These are phyloP conservation scores for Hydrolagus affinis DNA, from an alignment of 2,113 vertebrate species.

Conservation along the genomic window DNA sequence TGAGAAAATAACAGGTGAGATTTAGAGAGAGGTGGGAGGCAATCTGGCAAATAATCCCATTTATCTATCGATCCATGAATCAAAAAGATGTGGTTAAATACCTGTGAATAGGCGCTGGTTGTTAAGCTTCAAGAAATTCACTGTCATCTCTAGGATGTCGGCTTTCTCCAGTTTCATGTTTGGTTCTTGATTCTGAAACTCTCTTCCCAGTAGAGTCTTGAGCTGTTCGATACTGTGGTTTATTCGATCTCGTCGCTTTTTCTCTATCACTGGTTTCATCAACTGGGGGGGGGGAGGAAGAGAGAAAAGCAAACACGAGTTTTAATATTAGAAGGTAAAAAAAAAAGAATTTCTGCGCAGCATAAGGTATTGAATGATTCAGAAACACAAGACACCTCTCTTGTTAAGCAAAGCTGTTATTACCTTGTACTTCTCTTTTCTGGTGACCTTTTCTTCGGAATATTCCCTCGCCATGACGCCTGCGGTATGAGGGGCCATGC, in stretches of 20 bases:
- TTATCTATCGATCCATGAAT: neutral
- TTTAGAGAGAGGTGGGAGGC: neutral
- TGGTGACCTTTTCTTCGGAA: neutral
- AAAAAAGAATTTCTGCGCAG: no score
- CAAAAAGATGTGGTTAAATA: slow-evolving; percentile 22
- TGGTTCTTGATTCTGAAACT: slow-evolving; percentile 50
- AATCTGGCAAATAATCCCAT: slow-evolving; percentile 5
- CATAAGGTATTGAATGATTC: neutral
- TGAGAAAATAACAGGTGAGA: slow-evolving; percentile 3
- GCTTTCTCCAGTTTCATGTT: slow-evolving; percentile 58
- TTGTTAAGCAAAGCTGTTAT: neutral
- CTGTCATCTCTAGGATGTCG: slow-evolving; percentile 50
- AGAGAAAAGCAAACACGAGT: slow-evolving; percentile 8
- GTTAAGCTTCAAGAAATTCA: slow-evolving; percentile 55
- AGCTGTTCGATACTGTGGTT: slow-evolving; percentile 77
- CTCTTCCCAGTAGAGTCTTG: slow-evolving; percentile 53
- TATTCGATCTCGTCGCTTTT: slow-evolving; percentile 70
- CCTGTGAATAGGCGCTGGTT: slow-evolving; percentile 45
- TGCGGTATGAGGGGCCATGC: slow-evolving; percentile 48
- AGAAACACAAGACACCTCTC: neutral
- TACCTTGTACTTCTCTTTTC: slow-evolving; percentile 27
- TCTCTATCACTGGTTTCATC: slow-evolving; percentile 67
- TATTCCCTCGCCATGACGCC: slow-evolving; percentile 34
- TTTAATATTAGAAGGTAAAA: neutral
- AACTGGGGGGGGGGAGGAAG: slow-evolving; percentile 57